Percentiles rank a stretch among this genome's conserved stretches.
phyloP scores from a whole-genome alignment of 92 coral and sea anemone species.

The Phenganax stokvisi region DNA sequence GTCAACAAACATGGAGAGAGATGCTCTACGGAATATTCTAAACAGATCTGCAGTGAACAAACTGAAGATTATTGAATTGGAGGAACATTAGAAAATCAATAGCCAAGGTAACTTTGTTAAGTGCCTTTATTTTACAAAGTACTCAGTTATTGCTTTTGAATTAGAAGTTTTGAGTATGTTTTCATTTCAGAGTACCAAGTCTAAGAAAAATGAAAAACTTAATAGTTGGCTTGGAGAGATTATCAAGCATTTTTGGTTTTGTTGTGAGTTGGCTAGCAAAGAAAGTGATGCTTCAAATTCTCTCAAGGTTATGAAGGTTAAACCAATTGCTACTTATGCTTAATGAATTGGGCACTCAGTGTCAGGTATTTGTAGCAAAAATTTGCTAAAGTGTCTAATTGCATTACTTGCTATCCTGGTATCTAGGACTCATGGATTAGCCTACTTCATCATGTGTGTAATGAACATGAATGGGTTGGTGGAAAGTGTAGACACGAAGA shows the following conservation, averaged over 20 bases:
- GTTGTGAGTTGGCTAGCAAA: not conserved
- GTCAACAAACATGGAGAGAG: conserved; percentile 5
- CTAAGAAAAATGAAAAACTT: not conserved
- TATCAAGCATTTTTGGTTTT: conserved; percentile 8
- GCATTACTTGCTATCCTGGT: not conserved
- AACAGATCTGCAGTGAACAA: not conserved
- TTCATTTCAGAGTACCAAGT: not conserved
- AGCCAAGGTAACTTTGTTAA: too few species aligned
- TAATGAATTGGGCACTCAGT: not conserved
- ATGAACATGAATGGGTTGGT: not conserved
- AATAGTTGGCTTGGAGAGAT: not conserved
- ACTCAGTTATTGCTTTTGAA: too few species aligned
- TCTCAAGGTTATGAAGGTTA: not conserved
- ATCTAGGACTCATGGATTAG: not conserved
- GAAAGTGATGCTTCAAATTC: not conserved
- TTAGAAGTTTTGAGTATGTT: not conserved
- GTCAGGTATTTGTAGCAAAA: not conserved
- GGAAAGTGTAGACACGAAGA: conserved; percentile 14
- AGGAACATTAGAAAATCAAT: too few species aligned
- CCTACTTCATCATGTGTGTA: conserved; percentile 2
- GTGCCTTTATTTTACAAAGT: too few species aligned
- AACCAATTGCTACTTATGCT: not conserved
- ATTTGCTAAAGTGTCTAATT: not conserved
- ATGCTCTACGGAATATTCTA: not conserved
- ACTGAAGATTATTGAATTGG: not conserved